Evolutionary conservation across 2,888 invertebrate genomes (phyloP).

Genomic region (Drosophila prolongata): DNA sequence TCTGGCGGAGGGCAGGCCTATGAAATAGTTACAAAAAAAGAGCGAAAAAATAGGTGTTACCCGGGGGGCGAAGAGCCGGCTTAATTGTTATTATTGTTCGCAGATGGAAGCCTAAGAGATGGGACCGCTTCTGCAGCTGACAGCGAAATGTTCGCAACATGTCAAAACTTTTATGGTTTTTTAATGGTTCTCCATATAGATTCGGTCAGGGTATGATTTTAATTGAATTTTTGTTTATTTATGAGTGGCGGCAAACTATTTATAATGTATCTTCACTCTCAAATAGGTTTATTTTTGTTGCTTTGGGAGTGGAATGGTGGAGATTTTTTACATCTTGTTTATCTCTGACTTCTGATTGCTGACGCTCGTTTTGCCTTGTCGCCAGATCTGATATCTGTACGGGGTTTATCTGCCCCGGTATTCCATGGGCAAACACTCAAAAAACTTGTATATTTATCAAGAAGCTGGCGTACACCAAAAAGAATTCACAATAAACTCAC

Average conservation of each 20-base stretch:
- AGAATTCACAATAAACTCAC: conserved; percentile 24
- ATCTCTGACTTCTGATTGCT: conserved; percentile 29
- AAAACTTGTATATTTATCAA: conserved; percentile 30
- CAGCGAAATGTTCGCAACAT: conserved; percentile 69
- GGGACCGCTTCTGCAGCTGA: conserved; percentile 57
- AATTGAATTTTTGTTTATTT: conserved; percentile 51
- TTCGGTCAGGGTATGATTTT: conserved; percentile 44
- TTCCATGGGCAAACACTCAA: conserved; percentile 36
- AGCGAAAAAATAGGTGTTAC: conserved; percentile 65
- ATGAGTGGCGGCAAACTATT: conserved; percentile 42
- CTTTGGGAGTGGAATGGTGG: neutral
- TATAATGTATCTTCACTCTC: conserved; percentile 26
- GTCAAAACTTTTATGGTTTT: conserved; percentile 68
- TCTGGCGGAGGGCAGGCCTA: conserved; percentile 55
- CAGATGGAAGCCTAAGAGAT: conserved; percentile 23
- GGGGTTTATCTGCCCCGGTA: conserved; percentile 30
- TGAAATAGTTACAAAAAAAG: conserved; percentile 55
- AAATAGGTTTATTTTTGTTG: conserved; percentile 1
- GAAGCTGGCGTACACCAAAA: conserved; percentile 29
- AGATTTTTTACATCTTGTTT: conserved; percentile 31
- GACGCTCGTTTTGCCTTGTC: conserved; percentile 32
- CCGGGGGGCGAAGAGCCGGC: conserved; percentile 39
- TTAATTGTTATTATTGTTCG: conserved; percentile 72
- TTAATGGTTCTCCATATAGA: conserved; percentile 55
- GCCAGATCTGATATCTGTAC: conserved; percentile 36